Evolutionary conservation across 2,797 vertebrate genomes (phyloP).

Genomic region (Sus cebifrons): DNA sequence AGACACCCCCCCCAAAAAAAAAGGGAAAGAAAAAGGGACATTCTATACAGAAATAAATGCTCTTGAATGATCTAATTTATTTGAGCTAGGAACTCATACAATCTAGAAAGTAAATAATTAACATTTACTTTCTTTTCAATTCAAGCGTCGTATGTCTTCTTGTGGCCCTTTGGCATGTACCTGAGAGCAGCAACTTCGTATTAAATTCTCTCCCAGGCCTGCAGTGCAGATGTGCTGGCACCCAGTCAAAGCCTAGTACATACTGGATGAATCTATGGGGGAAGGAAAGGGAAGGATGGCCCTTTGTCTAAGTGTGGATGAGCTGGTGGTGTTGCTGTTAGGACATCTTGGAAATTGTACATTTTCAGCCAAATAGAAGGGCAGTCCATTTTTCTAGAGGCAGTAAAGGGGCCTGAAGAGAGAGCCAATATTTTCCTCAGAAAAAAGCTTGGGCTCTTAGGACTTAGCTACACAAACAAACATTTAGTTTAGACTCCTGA

Average conservation of each 20-base stretch:
- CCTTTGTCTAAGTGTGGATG: background rate
- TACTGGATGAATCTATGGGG: background rate
- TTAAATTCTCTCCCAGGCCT: background rate
- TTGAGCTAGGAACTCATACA: slow-evolving; percentile 9
- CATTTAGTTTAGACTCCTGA: background rate
- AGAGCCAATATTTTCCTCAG: slow-evolving; percentile 40
- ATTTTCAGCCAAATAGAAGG: slow-evolving; percentile 22
- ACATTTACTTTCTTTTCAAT: background rate
- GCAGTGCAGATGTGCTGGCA: background rate
- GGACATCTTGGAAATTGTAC: slow-evolving; percentile 35
- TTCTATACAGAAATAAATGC: background rate
- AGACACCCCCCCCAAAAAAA: too few relatives aligned
- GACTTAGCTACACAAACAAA: too few relatives aligned
- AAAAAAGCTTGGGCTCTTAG: background rate
- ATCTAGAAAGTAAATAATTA: slow-evolving; percentile 2
- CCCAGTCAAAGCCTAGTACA: background rate
- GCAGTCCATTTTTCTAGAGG: background rate
- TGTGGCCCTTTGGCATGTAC: background rate
- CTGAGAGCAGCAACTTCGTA: background rate
- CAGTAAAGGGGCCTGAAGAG: background rate
- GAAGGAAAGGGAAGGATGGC: background rate
- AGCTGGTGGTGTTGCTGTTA: background rate
- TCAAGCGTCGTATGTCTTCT: background rate
- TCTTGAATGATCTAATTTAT: slow-evolving; percentile 22
- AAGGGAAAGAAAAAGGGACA: background rate